Evolutionary conservation across 1,140 invertebrate genomes (phyloP), one percentile per base, ranked within the genome.

Genomic region (Euwallacea fornicatus): DNA sequence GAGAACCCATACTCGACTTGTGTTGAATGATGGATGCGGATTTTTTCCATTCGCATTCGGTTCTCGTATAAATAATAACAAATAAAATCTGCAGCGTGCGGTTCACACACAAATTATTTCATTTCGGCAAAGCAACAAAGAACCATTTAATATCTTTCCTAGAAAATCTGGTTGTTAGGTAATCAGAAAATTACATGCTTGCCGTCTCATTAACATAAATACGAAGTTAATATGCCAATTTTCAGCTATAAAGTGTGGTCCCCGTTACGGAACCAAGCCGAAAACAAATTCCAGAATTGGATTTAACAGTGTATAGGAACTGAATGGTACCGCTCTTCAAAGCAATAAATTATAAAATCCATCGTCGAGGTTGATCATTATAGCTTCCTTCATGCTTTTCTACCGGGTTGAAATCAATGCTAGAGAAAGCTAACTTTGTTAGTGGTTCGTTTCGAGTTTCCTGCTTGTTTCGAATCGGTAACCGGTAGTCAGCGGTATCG

Each of bases 381-480:
- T 50, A 68, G 58, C 66, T 68, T 68, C 66, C 66, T 68, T 68
- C 47, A 68, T 53, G 42, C 42, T 21, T 60, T 61, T 59, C 66
- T 68, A 60, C 66, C 66, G 66, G 66, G 66, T 68, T 68, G 43
- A 41, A 68, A 60, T 68, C 66, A 68, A 68, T 68, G 66, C 66
- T 68, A 68, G 66, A 68, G 66, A 68, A 68, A 68, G 66, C 58
- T 66, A 21, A 58, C 54, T 68, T 60, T 59, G 60, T 59, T 68
- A 68, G 21, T 33, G 21, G 21, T 4, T 33, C 21, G 21, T 68
- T 59, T 68, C 44, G n/a, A 68, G 43, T 55, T 68, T 68, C 66
- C 66, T 68, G 66, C 47, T 68, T 53, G 55, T 15, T 47, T 65
- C 41, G 47, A 68, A 68, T 68, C 66, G 50, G 66, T 68, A 61